These are phyloP conservation scores for Cettia cetti DNA, from an alignment of 2,113 vertebrate genomes.

Conservation along the genomic window DNA sequence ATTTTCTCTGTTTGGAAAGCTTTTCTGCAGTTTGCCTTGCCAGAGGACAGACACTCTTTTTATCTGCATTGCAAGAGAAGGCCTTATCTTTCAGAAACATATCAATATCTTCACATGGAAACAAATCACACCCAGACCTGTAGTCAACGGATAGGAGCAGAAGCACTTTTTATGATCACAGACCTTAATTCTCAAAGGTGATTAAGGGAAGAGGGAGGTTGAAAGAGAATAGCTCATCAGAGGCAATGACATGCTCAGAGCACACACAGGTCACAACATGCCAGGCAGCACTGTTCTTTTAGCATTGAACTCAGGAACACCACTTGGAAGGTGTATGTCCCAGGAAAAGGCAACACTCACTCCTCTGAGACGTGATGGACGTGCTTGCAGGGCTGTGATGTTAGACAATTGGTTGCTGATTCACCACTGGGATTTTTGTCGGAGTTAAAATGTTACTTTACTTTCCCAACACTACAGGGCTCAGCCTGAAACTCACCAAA, in stretches of 20 bases:
- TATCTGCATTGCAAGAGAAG: background rate
- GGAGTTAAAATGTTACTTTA: constrained; percentile 35
- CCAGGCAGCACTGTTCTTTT: background rate
- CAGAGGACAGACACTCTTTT: background rate
- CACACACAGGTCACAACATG: background rate
- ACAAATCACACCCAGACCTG: background rate
- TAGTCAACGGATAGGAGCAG: background rate
- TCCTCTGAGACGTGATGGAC: background rate
- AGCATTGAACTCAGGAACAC: background rate
- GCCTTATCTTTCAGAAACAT: background rate
- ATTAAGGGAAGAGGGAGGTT: background rate
- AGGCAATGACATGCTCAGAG: background rate
- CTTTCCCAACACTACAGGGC: background rate
- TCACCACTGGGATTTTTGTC: background rate
- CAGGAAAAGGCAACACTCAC: background rate
- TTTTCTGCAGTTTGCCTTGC: background rate
- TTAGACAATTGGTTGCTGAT: background rate
- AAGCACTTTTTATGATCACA: background rate
- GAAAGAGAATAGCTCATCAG: background rate
- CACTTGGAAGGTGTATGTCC: constrained; percentile 2
- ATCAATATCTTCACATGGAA: background rate
- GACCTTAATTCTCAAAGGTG: background rate
- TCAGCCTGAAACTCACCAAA: background rate
- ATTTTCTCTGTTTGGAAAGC: background rate
- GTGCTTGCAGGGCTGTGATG: background rate